Evolutionary conservation across 2,113 vertebrate genomes (phyloP).

Genomic region (Erythrocercus mccallii): DNA sequence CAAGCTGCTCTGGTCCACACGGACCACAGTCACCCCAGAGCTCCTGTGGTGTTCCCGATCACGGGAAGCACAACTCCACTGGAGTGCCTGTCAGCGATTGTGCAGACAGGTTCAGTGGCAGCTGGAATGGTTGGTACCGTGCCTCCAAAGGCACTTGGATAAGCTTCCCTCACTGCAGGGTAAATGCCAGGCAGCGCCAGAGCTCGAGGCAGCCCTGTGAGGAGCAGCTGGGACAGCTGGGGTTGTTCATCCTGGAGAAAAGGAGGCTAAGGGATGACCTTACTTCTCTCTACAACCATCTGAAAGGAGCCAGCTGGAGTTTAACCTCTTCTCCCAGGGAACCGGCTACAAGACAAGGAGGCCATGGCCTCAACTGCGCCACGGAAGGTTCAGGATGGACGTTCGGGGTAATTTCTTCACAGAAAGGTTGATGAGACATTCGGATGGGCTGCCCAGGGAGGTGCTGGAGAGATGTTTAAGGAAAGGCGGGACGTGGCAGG

Average conservation of each 20-base stretch:
- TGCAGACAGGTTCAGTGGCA: background rate
- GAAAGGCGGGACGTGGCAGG: background rate
- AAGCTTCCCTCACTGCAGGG: accelerated
- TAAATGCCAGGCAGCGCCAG: accelerated
- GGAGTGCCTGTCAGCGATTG: accelerated
- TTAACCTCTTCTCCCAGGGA: background rate
- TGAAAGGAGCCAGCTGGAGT: background rate
- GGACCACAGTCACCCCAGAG: background rate
- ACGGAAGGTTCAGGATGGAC: background rate
- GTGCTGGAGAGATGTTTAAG: background rate
- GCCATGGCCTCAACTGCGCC: background rate
- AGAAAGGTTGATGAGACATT: background rate
- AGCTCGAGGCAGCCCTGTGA: background rate
- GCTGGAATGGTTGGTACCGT: accelerated
- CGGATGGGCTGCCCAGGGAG: background rate
- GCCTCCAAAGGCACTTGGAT: background rate
- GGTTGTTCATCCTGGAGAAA: background rate
- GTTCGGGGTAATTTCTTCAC: background rate
- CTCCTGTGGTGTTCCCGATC: accelerated
- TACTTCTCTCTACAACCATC: accelerated
- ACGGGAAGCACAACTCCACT: accelerated
- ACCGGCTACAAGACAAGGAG: too few relatives aligned
- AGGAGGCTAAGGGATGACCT: background rate
- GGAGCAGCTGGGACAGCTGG: background rate
- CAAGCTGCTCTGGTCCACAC: accelerated